phyloP scores from a whole-genome alignment of 2,888 invertebrate genomes.

The Calameuta filiformis region DNA sequence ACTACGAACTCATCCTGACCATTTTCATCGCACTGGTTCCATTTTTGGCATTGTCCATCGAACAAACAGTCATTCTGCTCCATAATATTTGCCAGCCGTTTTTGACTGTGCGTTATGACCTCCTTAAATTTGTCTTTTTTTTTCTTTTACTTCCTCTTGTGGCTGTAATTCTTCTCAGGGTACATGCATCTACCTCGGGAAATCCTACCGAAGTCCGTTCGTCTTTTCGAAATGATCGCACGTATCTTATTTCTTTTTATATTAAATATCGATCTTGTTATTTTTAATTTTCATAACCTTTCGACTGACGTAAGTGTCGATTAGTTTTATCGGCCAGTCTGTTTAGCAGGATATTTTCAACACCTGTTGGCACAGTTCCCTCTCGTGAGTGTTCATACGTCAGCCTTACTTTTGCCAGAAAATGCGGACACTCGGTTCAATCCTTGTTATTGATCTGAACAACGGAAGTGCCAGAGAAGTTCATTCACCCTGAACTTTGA shows the following conservation, averaged over 20 bases:
- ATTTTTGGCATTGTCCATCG: background rate
- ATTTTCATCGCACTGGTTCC: background rate
- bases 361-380: background rate
- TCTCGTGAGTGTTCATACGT: background rate
- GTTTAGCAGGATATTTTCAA: background rate
- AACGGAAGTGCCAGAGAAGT: background rate
- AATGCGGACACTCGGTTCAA: background rate
- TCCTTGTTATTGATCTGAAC: background rate
- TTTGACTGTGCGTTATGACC: background rate
- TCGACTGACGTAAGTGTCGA: background rate
- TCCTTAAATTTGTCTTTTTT: background rate
- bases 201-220: background rate
- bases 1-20: background rate
- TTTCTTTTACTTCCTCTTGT: background rate
- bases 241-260: background rate
- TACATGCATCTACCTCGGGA: background rate
- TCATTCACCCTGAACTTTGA: background rate
- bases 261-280: too few species aligned
- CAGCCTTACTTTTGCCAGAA: background rate
- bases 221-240: background rate
- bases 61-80: background rate
- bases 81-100: background rate
- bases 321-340: background rate
- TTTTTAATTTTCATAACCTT: background rate
- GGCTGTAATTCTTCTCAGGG: background rate